Evolutionary conservation across 2,797 vertebrate genomes (phyloP), one percentile per base, ranked within the genome.

Genomic region (Syngnathus rostellatus): DNA sequence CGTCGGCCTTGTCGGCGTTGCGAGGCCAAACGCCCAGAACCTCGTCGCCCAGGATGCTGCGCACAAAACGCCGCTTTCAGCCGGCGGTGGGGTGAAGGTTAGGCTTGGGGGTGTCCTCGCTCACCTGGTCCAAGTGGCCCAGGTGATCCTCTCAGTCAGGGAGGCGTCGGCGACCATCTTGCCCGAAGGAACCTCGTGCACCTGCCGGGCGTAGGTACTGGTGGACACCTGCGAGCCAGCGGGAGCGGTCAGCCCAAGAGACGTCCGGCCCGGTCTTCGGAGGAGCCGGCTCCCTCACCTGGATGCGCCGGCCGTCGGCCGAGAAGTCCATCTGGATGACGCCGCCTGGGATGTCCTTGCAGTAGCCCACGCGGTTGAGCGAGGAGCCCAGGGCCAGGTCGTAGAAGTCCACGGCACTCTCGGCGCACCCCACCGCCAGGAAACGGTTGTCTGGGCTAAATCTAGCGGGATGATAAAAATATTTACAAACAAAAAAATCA

Each of bases 61-160:
- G 1, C 23, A 11, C 14, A 10, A 16, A 12, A 31, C 31, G 31
- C 31, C 2, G 3, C 31, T 31, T 31, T 31, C 31, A 31, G 31
- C 31, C 31, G 31, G 31, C 31, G 31, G 40, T 8, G 40, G 40
- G 8, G 7, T 41, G 5, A 10, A 41, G 40, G 7, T 10, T 10
- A 41, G 40, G 40, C 40, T 41, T 31, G 31, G 31, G 31, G 31
- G 31, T 31, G 31, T 31, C 31, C 2, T 3, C 3, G 5, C 79
- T 87, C 71, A 98, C 97, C 96, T 98, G 80, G 95, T 99, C 97
- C 97, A 99, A 0, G 94, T 94, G 8, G 95, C 95, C 97, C 97
- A 99, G 1, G 96, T 99, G 87, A 98, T 95, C 83, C 92, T 94
- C 74, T 97, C 94, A 1, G 91, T 88, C 19, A 90, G 21, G 0